Evolutionary conservation across 2,113 vertebrate species (phyloP).

Genomic region (Megalops atlanticus): DNA sequence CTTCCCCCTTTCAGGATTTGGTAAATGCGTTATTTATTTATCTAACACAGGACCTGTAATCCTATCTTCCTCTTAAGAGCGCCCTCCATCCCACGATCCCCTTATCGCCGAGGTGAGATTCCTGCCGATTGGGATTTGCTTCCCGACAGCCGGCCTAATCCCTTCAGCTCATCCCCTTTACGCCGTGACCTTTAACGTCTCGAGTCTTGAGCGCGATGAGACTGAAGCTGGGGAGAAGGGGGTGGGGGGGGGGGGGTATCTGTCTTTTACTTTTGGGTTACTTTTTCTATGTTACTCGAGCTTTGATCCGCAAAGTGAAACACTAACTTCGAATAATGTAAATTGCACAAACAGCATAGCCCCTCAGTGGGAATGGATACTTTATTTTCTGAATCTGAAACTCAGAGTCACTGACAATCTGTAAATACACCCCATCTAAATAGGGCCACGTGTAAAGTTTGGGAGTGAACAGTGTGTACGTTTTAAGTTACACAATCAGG

Average conservation of each 20-base stretch:
- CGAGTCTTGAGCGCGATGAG: slow-evolving; percentile 46
- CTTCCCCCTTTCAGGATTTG: slow-evolving; percentile 47
- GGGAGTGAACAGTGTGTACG: too few species aligned
- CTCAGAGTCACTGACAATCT: background rate
- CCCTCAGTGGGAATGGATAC: background rate
- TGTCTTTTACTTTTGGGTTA: background rate
- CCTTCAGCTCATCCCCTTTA: slow-evolving; percentile 53
- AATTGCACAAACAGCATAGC: background rate
- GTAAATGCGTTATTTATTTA: slow-evolving; percentile 57
- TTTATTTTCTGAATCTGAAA: background rate
- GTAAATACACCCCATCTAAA: too few species aligned
- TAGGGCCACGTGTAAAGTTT: too few species aligned
- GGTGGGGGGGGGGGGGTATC: background rate
- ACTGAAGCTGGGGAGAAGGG: slow-evolving; percentile 18
- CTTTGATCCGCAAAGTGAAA: too few species aligned
- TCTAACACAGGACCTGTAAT: slow-evolving; percentile 58
- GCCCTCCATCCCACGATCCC: slow-evolving; percentile 31
- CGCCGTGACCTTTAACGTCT: slow-evolving; percentile 53
- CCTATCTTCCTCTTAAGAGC: slow-evolving; percentile 29
- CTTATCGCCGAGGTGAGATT: slow-evolving; percentile 49
- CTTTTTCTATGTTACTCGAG: background rate
- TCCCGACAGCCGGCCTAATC: slow-evolving; percentile 49
- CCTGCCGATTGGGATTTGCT: slow-evolving; percentile 47
- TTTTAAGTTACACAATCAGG: too few species aligned
- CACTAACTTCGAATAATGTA: background rate